Percentiles rank a stretch among this genome's conserved stretches.
These are phyloP conservation scores for Machimus rusticus DNA, from an alignment of 2,888 invertebrate genomes.

Conservation along the genomic window DNA sequence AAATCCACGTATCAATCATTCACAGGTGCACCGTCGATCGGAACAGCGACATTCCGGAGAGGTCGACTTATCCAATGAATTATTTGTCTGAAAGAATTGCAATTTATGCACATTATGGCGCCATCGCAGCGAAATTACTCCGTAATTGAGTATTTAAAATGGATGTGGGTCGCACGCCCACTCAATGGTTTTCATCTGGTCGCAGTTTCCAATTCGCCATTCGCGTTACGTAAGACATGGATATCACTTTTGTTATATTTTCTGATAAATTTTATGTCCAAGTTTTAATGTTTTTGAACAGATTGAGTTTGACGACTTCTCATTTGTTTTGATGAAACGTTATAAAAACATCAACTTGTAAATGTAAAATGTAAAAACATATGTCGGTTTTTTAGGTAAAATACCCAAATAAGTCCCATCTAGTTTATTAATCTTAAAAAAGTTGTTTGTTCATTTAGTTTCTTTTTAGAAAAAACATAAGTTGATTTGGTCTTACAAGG, in stretches of 20 bases:
- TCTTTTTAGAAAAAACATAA: no score
- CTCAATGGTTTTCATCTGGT: neutral
- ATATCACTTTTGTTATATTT: neutral
- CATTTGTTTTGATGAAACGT: no score
- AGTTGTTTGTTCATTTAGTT: no score
- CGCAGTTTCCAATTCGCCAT: neutral
- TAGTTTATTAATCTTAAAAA: no score
- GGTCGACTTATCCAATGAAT: slow-evolving; percentile 28
- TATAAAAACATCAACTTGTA: no score
- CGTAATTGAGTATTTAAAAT: neutral
- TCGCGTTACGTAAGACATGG: neutral
- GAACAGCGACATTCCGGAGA: slow-evolving; percentile 19
- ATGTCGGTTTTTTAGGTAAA: no score
- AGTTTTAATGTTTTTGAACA: no score
- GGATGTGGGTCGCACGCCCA: neutral
- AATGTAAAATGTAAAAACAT: no score
- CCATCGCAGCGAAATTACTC: neutral
- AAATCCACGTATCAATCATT: slow-evolving; percentile 40
- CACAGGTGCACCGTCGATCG: slow-evolving; percentile 34
- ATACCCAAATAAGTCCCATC: no score
- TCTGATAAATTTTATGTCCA: neutral
- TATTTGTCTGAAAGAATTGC: slow-evolving; percentile 2
- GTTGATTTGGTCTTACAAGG: no score
- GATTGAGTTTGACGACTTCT: no score
- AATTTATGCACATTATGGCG: slow-evolving; percentile 23